Base-by-base conservation (phyloP, 1,140 invertebrate species). In the Drosophila takahashii region DNA sequence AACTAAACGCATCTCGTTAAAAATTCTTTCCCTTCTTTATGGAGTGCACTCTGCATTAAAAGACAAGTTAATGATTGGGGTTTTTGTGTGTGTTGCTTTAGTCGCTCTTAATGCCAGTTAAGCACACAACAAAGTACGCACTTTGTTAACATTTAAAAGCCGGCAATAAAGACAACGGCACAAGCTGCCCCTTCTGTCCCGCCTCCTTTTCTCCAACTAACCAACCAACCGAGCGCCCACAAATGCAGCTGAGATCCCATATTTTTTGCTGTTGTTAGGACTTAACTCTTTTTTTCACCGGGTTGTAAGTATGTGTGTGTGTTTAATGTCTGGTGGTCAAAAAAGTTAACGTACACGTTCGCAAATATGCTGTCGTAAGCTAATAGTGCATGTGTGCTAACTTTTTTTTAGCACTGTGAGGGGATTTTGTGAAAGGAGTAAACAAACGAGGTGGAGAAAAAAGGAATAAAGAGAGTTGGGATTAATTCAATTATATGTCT, bases 71-170 rank as follows among this genome's bases (percentile, higher is more conserved):
- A 79, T 75, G 79, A 57, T 66, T 58, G 44, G 26, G 42, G 50
- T 48, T 61, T 51, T 65, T 26, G 41, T 36, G 41, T 42, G 34
- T 52, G 36, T 50, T 48, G 32, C 41, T 41, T 50, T 42, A 44
- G 39, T 34, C 44, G 53, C 52, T 61, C 57, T 81, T 78, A 77
- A 74, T 86, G 62, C 64, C 65, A 76, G 72, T 81, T 66, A 77
- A 85, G 74, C 74, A 56, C 77, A 75, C 70, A 86, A 86, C 81
- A 85, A 85, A 86, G 64, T 81, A 75, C 64, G 61, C 81, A 85
- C 77, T 86, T 86, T 86, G 81, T 86, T 77, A 81, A 74, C 81
- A 85, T 80, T 51, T 70, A 59, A 81, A 77, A 86, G 83, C 72
- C 78, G 37, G 58, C 69, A 62, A 71, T 86, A 85, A 85, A 78